Evolutionary conservation across 1,140 invertebrate genomes (phyloP).

Genomic region (honey bee (Apis mellifera)): Amel_HAv3.1 CM009931.2:3695501-3696000

Average conservation of each 20-base stretch:
- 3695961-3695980: background rate
- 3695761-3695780: background rate
- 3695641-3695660: too few relatives aligned
- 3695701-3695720: too few relatives aligned
- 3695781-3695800: slow-evolving; percentile 45
- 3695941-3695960: slow-evolving; percentile 37
- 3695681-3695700: background rate
- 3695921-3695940: slow-evolving; percentile 67
- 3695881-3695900: slow-evolving; percentile 66
- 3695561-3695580: too few relatives aligned
- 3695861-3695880: slow-evolving; percentile 61
- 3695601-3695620: too few relatives aligned
- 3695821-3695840: slow-evolving; percentile 68
- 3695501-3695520: too few relatives aligned
- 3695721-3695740: too few relatives aligned
- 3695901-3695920: slow-evolving; percentile 68
- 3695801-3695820: slow-evolving; percentile 45
- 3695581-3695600: too few relatives aligned
- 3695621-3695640: too few relatives aligned
- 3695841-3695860: slow-evolving; percentile 58
- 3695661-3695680: too few relatives aligned
- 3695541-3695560: too few relatives aligned
- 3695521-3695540: too few relatives aligned
- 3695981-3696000: slow-evolving; percentile 35
- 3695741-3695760: too few relatives aligned